phyloP scores from a whole-genome alignment of 2,113 vertebrate genomes.

The Hystrix cristata region DNA sequence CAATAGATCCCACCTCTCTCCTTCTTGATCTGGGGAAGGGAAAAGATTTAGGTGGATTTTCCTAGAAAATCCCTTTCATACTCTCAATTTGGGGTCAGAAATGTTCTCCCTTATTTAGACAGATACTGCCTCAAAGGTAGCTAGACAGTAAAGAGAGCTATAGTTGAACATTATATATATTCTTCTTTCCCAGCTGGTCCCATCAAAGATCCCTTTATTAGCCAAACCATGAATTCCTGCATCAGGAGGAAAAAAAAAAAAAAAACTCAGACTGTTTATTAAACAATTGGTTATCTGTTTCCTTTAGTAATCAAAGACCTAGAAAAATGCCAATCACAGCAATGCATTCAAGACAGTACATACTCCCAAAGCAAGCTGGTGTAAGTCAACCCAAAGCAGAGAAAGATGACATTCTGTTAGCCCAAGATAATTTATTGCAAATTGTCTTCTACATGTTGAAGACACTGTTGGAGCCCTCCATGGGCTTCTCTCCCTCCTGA shows the following conservation, averaged over 20 bases:
- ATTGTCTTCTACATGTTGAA: conserved; percentile 31
- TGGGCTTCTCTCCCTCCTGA: no score
- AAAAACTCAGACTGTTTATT: not conserved
- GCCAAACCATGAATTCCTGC: not conserved
- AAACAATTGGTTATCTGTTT: not conserved
- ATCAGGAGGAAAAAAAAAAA: not conserved
- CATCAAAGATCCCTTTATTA: not conserved
- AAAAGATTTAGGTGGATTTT: conserved; percentile 28
- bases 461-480: not conserved
- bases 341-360: not conserved
- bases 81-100: not conserved
- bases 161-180: not conserved
- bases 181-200: not conserved
- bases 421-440: not conserved
- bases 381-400: conserved; percentile 42
- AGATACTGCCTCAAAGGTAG: not conserved
- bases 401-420: conserved; percentile 1
- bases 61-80: not conserved
- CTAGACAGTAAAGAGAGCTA: not conserved
- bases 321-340: not conserved
- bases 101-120: not conserved
- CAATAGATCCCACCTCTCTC: not conserved
- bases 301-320: conserved; percentile 8
- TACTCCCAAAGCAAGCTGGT: not conserved
- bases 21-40: not conserved